Evolutionary conservation across 2,888 invertebrate genomes (phyloP).

Genomic region (Alsophila aescularia): DNA sequence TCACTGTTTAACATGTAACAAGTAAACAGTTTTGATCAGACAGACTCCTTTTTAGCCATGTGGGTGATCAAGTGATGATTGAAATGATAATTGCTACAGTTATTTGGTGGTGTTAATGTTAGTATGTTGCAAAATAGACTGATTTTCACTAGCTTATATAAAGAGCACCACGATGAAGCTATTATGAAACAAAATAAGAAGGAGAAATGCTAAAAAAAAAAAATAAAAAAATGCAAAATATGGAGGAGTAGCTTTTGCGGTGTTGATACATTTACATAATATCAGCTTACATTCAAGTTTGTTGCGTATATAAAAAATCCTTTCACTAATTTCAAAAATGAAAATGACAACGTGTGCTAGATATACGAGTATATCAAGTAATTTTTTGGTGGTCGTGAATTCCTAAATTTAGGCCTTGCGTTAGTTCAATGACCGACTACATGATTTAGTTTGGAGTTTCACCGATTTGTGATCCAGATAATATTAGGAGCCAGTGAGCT

Average conservation of each 20-base stretch:
- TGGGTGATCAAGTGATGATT: constrained; percentile 22
- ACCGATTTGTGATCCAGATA: not conserved
- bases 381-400: not conserved
- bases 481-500: not conserved
- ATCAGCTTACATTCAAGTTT: not conserved
- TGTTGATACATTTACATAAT: not conserved
- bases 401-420: not conserved
- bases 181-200: no score
- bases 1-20: constrained; percentile 50
- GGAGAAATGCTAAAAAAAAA: no score
- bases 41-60: constrained; percentile 17
- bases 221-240: no score
- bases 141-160: not conserved
- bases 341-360: not conserved
- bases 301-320: not conserved
- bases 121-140: constrained; percentile 6
- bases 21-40: constrained; percentile 21
- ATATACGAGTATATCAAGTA: not conserved
- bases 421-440: not conserved
- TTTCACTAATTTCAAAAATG: not conserved
- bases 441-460: not conserved
- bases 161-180: no score
- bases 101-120: constrained; percentile 21
- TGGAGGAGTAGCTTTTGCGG: no score
- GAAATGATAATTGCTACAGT: constrained; percentile 19